These are phyloP conservation scores for Sepioteuthis lessoniana DNA, from an alignment of 2,888 invertebrate species.

Conservation along the genomic window DNA sequence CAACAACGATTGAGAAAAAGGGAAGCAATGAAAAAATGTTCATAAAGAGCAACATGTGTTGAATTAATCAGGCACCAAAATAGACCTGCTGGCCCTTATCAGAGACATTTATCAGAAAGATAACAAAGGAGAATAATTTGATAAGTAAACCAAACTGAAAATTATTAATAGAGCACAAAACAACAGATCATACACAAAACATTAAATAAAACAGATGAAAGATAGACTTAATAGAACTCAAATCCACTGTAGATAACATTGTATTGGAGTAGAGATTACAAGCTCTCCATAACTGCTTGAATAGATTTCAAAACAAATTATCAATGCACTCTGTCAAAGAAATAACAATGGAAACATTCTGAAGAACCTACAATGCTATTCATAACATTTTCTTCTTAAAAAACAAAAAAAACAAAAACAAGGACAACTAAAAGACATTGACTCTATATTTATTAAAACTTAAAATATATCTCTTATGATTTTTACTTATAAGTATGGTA, in stretches of 20 bases:
- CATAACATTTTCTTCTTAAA: not conserved
- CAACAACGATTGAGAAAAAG: not conserved
- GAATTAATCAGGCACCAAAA: slow-evolving; percentile 11
- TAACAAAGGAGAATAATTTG: not conserved
- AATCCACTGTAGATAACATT: not conserved
- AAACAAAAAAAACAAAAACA: not conserved
- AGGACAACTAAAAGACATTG: not conserved
- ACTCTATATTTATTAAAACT: not conserved
- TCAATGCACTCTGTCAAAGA: not conserved
- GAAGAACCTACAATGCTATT: not conserved
- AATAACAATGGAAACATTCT: not conserved
- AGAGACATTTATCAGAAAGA: not conserved
- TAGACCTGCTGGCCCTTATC: not conserved
- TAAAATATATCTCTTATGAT: too few relatives aligned
- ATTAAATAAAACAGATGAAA: not conserved
- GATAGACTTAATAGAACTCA: not conserved
- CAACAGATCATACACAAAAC: not conserved
- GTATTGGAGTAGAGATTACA: not conserved
- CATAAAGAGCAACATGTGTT: not conserved
- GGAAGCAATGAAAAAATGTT: not conserved
- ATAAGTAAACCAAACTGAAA: not conserved
- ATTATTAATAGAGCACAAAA: not conserved
- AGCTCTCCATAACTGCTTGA: not conserved
- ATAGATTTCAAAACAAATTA: not conserved
- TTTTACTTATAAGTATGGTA: too few relatives aligned